Evolutionary conservation across 2,113 vertebrate species (phyloP).

Genomic region (Chloebia gouldiae): DNA sequence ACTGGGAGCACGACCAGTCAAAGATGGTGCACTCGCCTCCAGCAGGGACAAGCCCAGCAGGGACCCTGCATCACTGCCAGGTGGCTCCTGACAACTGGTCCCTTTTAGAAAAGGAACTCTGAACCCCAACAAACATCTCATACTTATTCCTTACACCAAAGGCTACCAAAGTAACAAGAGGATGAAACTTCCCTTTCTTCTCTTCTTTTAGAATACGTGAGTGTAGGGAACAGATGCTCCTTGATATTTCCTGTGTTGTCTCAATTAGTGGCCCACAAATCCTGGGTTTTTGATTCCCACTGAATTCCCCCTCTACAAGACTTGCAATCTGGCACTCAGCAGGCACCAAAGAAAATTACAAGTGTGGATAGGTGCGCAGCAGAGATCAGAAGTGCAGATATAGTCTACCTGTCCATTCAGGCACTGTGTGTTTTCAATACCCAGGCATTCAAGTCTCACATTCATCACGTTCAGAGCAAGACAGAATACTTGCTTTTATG

Average conservation of each 20-base stretch:
- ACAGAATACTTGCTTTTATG: slow-evolving; percentile 36
- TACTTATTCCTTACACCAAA: not conserved
- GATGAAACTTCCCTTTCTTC: not conserved
- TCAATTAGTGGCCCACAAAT: not conserved
- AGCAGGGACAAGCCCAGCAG: not conserved
- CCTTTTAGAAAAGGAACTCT: not conserved
- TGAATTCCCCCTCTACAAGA: not conserved
- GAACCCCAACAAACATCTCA: not conserved
- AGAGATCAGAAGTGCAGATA: not conserved
- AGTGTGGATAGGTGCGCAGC: not conserved
- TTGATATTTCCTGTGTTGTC: not conserved
- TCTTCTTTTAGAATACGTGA: not conserved
- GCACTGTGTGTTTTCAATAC: not conserved
- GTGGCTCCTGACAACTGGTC: rapidly evolving
- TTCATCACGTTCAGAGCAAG: slow-evolving; percentile 33
- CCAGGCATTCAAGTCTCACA: slow-evolving; percentile 1
- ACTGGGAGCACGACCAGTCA: rapidly evolving
- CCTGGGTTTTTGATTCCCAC: not conserved
- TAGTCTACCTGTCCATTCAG: not conserved
- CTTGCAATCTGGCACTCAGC: slow-evolving; percentile 11
- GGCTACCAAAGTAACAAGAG: not conserved
- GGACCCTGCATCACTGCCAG: rapidly evolving
- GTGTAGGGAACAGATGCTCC: not conserved
- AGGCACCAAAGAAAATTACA: slow-evolving; percentile 17
- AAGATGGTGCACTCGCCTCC: not conserved